Evolutionary conservation across 1,140 invertebrate species (phyloP).

Genomic region (Panulirus ornatus): DNA sequence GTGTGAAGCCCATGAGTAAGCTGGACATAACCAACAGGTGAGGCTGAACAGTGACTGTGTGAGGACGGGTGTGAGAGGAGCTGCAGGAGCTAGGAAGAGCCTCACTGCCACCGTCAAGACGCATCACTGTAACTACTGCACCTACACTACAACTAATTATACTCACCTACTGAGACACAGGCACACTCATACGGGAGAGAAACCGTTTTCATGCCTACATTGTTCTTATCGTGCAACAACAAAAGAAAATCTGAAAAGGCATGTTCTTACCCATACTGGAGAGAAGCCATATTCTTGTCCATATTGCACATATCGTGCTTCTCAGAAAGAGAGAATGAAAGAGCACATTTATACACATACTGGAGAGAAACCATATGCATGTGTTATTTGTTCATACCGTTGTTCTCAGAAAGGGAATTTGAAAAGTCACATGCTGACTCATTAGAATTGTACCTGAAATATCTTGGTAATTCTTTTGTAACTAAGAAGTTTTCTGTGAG

Average conservation of each 20-base stretch:
- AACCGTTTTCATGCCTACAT: constrained; percentile 61
- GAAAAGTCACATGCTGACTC: constrained; percentile 63
- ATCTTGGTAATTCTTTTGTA: not conserved
- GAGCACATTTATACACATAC: constrained; percentile 67
- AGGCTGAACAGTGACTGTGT: constrained; percentile 58
- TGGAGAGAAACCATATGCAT: constrained; percentile 62
- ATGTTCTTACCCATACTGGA: constrained; percentile 62
- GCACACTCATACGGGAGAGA: constrained; percentile 65
- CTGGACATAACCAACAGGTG: constrained; percentile 68
- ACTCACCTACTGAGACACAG: constrained; percentile 57
- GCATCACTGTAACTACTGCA: constrained; percentile 69
- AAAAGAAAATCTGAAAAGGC: constrained; percentile 62
- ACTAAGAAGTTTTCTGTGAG: not conserved
- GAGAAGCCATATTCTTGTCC: constrained; percentile 64
- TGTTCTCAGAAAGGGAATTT: constrained; percentile 66
- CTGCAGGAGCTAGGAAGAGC: constrained; percentile 48
- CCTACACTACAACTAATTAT: constrained; percentile 65
- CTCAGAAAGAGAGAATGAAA: constrained; percentile 68
- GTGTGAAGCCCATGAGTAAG: constrained; percentile 58
- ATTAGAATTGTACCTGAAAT: constrained; percentile 36
- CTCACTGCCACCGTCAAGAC: constrained; percentile 58
- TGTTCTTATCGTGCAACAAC: constrained; percentile 63
- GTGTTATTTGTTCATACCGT: constrained; percentile 44
- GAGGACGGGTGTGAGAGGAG: constrained; percentile 64
- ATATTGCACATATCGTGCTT: constrained; percentile 55